Evolutionary conservation across 2,113 vertebrate genomes (phyloP), one percentile per base, ranked within the genome.

Genomic region (Tamias sibiricus): DNA sequence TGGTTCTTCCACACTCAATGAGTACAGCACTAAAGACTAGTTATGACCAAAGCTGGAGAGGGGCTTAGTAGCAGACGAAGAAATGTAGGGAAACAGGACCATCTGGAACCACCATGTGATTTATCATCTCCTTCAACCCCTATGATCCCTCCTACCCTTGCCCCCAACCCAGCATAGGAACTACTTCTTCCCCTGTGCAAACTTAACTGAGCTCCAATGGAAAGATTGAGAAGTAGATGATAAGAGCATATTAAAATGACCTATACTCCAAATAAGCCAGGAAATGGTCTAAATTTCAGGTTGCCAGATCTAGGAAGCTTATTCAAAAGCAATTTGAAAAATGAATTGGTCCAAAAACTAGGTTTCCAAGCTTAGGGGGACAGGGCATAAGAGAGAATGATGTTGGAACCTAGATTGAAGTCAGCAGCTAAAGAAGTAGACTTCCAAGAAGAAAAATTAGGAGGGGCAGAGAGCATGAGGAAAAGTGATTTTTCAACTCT

Each of bases 291-390:
- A 91, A 74, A 83, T 82, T 83, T 47, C 62, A 95, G 13, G 30
- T 77, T 95, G 20, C 17, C 59, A 62, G 84, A 88, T 74, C 20
- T 13, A 77, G 44, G 37, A 10, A 94, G 19, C 14, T 87, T 64
- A 90, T 64, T 44, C 19, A 97, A 95, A 92, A 91, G 24, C 30
- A 71, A 86, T 66, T 26, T 85, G 35, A 87, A 91, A 91, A 95
- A 59, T 82, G 6, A 93, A 24, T 52, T 87, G 13, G 32, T 79
- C 20, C 22, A 30, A 74, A 96, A 85, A 59, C 28, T 71, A 94
- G 26, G 3, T 90, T 96, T 87, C 49, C 10, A 81, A 69, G 14
- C 7, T 77, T 54, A 84, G 16, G 32, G 26, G 14, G 16, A 68
- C 3, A 62, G 35, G 30, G 0, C 1, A 37, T 64, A 42, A 87